Evolutionary conservation across 2,888 invertebrate genomes (phyloP).

Genomic region (Adineta ricciae): DNA sequence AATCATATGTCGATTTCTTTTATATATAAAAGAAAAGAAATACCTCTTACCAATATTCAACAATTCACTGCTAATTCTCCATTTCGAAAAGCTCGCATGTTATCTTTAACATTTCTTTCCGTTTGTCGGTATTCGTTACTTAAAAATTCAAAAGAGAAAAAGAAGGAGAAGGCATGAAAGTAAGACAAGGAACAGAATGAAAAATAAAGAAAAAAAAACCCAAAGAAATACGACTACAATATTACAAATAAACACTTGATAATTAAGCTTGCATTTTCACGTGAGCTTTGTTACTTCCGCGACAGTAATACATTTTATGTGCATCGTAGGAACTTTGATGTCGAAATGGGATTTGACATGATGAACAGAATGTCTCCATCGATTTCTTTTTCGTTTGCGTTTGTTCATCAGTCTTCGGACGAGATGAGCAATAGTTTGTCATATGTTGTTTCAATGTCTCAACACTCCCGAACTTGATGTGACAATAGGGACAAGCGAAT

Average conservation of each 20-base stretch:
- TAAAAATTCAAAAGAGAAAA: neutral
- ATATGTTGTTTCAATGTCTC: slow-evolving; percentile 88
- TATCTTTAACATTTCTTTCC: neutral
- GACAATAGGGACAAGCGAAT: slow-evolving; percentile 76
- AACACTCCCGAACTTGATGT: slow-evolving; percentile 82
- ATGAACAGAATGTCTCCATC: neutral
- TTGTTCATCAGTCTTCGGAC: neutral
- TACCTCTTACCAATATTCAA: no score
- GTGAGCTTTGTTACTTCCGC: neutral
- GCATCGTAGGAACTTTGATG: neutral
- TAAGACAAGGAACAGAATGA: neutral
- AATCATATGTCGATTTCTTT: no score
- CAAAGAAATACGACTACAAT: neutral
- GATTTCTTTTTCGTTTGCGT: neutral
- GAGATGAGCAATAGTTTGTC: slow-evolving; percentile 71
- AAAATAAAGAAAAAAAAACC: neutral
- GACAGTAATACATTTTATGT: slow-evolving; percentile 23
- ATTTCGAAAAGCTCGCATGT: no score
- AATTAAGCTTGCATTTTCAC: neutral
- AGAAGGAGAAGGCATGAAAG: neutral
- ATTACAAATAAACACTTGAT: neutral
- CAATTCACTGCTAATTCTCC: no score
- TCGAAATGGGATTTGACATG: slow-evolving; percentile 2
- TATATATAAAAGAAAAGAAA: no score
- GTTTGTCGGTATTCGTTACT: neutral